These are phyloP conservation scores for Anguilla marmorata DNA, from an alignment of 2,797 vertebrate genomes.

Conservation along the genomic window DNA sequence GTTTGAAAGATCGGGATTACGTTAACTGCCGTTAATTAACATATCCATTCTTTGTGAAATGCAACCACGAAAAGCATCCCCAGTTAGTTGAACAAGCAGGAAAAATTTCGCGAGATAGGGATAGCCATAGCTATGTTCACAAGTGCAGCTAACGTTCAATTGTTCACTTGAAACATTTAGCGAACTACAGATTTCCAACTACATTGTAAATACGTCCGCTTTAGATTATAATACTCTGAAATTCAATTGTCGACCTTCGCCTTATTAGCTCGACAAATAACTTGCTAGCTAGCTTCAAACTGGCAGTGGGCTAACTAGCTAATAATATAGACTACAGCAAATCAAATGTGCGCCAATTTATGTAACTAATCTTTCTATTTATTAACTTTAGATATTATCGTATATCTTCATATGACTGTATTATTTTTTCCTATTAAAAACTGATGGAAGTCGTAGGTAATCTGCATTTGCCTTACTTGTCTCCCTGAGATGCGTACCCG, in stretches of 20 bases:
- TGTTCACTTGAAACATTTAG: not conserved
- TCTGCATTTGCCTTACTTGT: not conserved
- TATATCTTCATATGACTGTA: not conserved
- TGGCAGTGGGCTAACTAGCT: not conserved
- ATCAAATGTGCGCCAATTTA: not conserved
- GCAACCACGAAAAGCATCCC: not conserved
- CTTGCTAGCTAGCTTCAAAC: not conserved
- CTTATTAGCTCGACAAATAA: not conserved
- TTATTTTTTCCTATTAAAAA: not conserved
- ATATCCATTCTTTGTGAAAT: not conserved
- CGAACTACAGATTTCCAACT: not conserved
- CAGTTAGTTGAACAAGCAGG: not conserved
- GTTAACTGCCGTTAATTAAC: not conserved
- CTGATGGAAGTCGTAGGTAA: not conserved
- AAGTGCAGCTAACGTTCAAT: not conserved
- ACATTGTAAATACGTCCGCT: too few relatives aligned
- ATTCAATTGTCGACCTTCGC: too few relatives aligned
- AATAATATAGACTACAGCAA: not conserved
- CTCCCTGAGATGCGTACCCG: not conserved
- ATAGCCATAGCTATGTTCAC: not conserved
- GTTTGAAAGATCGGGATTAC: not conserved
- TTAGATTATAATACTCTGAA: too few relatives aligned
- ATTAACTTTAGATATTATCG: not conserved
- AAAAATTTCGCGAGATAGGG: not conserved
- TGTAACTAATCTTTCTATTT: not conserved